Evolutionary conservation across 1,140 invertebrate species (phyloP).

Genomic region (Penaeus japonicus): DNA sequence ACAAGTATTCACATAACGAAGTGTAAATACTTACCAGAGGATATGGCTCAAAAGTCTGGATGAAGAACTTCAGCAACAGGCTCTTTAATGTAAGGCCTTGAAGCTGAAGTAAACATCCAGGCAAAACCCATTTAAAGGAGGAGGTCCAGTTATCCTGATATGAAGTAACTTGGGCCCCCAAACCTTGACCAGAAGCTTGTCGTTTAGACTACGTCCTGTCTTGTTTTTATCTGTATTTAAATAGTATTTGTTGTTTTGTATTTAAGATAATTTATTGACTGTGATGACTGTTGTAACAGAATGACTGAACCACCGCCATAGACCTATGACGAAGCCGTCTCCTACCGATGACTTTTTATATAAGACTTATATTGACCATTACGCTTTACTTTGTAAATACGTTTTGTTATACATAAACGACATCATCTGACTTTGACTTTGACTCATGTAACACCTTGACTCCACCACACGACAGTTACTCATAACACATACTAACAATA

Average conservation of each 20-base stretch:
- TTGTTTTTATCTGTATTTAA: constrained; percentile 44
- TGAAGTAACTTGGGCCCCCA: not conserved
- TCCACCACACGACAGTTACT: not conserved
- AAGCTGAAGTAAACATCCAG: too few species aligned
- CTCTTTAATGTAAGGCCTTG: not conserved
- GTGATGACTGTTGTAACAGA: constrained; percentile 39
- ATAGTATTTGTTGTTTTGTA: constrained; percentile 50
- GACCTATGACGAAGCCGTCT: constrained; percentile 26
- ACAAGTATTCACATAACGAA: constrained; percentile 60
- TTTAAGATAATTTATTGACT: constrained; percentile 58
- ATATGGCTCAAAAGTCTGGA: not conserved
- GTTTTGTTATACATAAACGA: constrained; percentile 37
- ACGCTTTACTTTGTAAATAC: constrained; percentile 48
- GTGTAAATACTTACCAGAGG: not conserved
- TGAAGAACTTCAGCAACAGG: not conserved
- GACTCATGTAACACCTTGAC: constrained; percentile 29
- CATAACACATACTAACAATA: not conserved
- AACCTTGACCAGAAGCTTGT: constrained; percentile 36
- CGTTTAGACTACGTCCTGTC: constrained; percentile 6
- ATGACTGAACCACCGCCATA: constrained; percentile 50
- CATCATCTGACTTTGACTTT: constrained; percentile 27
- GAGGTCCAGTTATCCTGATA: too few species aligned
- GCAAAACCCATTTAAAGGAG: too few species aligned
- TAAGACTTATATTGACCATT: not conserved
- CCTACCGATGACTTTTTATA: not conserved